These are phyloP conservation scores for Ahaetulla prasina DNA, from an alignment of 2,113 vertebrate species.

Conservation along the genomic window DNA sequence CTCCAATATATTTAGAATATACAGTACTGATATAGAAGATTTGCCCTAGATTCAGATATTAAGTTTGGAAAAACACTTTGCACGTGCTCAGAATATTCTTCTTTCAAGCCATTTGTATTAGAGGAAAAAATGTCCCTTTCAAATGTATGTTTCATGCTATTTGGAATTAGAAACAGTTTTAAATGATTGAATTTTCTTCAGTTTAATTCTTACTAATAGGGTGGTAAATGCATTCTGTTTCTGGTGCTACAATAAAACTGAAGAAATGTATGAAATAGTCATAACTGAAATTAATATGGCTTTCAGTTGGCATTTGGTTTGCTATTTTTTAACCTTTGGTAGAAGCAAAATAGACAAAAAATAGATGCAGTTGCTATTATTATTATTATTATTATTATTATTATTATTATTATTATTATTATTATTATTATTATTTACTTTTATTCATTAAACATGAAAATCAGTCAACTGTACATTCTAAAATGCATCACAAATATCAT, in stretches of 20 bases:
- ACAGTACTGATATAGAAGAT: not conserved
- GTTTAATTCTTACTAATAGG: not conserved
- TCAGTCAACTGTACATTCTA: too few species aligned
- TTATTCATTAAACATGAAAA: too few species aligned
- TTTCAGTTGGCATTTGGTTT: constrained; percentile 13
- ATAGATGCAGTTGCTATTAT: not conserved
- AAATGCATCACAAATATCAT: too few species aligned
- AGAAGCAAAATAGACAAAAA: constrained; percentile 27
- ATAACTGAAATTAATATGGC: not conserved
- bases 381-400: too few species aligned
- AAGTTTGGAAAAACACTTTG: not conserved
- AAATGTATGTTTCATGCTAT: not conserved
- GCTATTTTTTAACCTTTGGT: constrained; percentile 16
- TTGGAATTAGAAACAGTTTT: not conserved
- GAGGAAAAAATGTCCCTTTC: not conserved
- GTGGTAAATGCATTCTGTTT: not conserved
- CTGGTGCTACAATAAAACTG: not conserved
- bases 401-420: too few species aligned
- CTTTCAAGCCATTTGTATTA: not conserved
- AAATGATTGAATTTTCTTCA: not conserved
- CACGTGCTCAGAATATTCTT: not conserved
- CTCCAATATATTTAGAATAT: not conserved
- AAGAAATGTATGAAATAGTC: not conserved
- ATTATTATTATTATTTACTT: too few species aligned
- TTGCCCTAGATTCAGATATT: not conserved